Conservation (phyloP, 2,888 invertebrate genomes). For the Gasteruption jaculator region DNA sequence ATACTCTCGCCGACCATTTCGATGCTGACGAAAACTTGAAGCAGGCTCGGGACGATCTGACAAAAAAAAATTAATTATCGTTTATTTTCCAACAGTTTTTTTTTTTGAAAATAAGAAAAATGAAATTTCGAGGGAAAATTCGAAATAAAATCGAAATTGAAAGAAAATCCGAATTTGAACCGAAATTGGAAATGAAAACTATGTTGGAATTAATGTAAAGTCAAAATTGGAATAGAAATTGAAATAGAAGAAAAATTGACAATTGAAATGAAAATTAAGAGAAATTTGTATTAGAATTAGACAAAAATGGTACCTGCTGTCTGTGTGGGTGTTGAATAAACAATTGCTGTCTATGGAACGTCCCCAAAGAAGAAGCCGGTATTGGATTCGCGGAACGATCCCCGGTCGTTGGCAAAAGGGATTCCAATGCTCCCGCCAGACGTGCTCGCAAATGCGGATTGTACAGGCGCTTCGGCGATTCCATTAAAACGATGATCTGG, state of each 20-base stretch:
- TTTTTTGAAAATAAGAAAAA: no score
- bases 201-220: no score
- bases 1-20: constrained; percentile 97
- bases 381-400: constrained; percentile 51
- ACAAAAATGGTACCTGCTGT: constrained; percentile 63
- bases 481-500: constrained; percentile 80
- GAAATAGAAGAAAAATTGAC: no score
- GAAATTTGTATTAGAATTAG: no score
- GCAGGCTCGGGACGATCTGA: constrained; percentile 73
- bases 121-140: neutral
- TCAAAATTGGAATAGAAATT: no score
- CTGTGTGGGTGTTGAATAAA: constrained; percentile 75
- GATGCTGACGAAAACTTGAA: constrained; percentile 94
- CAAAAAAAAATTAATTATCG: constrained; percentile 12
- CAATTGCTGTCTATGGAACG: constrained; percentile 67
- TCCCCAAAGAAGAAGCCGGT: constrained; percentile 50
- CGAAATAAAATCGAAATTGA: neutral
- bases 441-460: constrained; percentile 92
- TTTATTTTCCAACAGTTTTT: constrained; percentile 1
- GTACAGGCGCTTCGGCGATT: constrained; percentile 71
- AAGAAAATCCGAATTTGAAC: neutral
- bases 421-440: constrained; percentile 84
- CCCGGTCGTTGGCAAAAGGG: constrained; percentile 72
- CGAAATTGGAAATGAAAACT: no score
- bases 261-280: no score